Conservation (phyloP, 2,888 invertebrate genomes). For the Entomobrya proxima region DNA sequence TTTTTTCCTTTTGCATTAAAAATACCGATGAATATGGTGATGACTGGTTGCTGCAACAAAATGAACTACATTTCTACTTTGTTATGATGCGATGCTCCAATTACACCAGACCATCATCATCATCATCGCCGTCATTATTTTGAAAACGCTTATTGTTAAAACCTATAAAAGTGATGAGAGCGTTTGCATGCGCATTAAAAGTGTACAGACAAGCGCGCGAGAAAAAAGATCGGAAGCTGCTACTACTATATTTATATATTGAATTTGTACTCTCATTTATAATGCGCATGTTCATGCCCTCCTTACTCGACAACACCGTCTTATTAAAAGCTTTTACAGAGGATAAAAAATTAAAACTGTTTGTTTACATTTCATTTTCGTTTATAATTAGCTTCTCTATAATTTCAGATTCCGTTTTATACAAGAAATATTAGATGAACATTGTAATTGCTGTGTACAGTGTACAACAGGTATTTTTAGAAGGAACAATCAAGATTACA, state of each 20-base stretch:
- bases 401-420: neutral
- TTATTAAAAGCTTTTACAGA: neutral
- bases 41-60: neutral
- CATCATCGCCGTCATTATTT: conserved; percentile 17
- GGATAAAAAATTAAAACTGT: neutral
- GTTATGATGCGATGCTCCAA: conserved; percentile 52
- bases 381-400: neutral
- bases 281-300: conserved; percentile 5
- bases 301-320: neutral
- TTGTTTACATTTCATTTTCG: conserved; percentile 31
- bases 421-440: neutral
- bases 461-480: neutral
- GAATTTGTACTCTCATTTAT: neutral
- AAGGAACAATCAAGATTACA: conserved; percentile 19
- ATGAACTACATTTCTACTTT: conserved; percentile 52
- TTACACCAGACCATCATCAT: conserved; percentile 41
- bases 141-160: conserved; percentile 4
- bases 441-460: neutral
- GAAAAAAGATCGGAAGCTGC: conserved; percentile 18
- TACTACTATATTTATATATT: neutral
- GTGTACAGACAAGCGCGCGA: neutral
- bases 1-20: neutral
- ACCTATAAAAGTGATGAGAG: neutral
- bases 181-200: neutral
- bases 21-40: neutral